Percentiles rank a stretch among this genome's conserved stretches.
These are phyloP conservation scores for Cynoglossus semilaevis DNA, from an alignment of 2,113 vertebrate genomes.

Conservation along the genomic window DNA sequence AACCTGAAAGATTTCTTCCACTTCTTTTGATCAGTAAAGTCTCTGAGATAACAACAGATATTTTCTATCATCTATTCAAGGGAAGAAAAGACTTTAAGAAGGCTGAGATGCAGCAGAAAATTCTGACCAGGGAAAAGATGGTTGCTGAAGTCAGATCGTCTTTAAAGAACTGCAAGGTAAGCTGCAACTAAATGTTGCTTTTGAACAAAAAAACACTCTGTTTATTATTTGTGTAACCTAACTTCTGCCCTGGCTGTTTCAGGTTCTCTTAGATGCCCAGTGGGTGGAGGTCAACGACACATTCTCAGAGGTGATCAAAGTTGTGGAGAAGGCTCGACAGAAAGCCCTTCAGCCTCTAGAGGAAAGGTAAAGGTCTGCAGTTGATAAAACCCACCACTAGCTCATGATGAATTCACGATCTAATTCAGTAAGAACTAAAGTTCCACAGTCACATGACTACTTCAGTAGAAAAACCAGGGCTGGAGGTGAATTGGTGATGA, in stretches of 20 bases:
- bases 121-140: slow-evolving; percentile 42
- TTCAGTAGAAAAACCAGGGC: too few relatives aligned
- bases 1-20: too few relatives aligned
- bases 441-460: too few relatives aligned
- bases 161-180: slow-evolving; percentile 48
- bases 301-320: slow-evolving; percentile 44
- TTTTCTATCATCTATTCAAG: slow-evolving; percentile 10
- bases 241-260: rapidly evolving
- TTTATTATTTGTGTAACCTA: not conserved
- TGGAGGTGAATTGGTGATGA: too few relatives aligned
- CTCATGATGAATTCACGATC: too few relatives aligned
- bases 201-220: not conserved
- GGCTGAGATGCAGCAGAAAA: slow-evolving; percentile 27
- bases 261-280: slow-evolving; percentile 58
- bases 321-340: slow-evolving; percentile 34
- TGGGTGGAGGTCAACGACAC: slow-evolving; percentile 50
- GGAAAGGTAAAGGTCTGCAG: slow-evolving; percentile 33
- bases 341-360: slow-evolving; percentile 52
- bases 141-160: slow-evolving; percentile 40
- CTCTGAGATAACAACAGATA: too few relatives aligned
- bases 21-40: too few relatives aligned
- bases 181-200: not conserved
- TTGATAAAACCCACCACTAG: too few relatives aligned
- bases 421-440: too few relatives aligned
- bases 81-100: slow-evolving; percentile 3